These are phyloP conservation scores for Tretioscincus oriximinensis DNA, from an alignment of 2,113 vertebrate species.

Conservation along the genomic window DNA sequence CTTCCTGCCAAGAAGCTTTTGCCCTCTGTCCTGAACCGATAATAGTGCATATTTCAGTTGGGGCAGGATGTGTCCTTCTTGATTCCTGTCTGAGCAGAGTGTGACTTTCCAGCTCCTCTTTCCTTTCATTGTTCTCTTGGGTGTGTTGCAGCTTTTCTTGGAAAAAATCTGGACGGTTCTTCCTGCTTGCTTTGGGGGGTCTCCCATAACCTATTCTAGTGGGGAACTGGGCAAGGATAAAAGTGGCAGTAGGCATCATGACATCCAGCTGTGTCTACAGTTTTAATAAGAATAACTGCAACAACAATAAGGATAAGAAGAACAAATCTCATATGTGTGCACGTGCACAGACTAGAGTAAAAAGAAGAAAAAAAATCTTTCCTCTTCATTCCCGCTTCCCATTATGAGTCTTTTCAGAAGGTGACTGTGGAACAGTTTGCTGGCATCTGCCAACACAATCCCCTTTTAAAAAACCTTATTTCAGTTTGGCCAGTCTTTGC, in stretches of 20 bases:
- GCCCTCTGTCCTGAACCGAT: background rate
- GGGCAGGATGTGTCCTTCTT: conserved; percentile 39
- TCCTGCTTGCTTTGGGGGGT: conserved; percentile 42
- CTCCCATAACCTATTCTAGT: background rate
- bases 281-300: background rate
- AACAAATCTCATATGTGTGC: no score
- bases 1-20: background rate
- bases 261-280: background rate
- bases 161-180: conserved; percentile 58
- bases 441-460: background rate
- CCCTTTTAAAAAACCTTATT: background rate
- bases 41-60: background rate
- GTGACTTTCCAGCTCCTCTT: conserved; percentile 50
- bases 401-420: conserved; percentile 4
- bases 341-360: no score
- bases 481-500: conserved; percentile 19
- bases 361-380: background rate
- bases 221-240: background rate
- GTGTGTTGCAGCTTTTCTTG: conserved; percentile 39
- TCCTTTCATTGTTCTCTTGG: conserved; percentile 67
- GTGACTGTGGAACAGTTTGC: conserved; percentile 10
- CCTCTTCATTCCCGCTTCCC: background rate
- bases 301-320: no score
- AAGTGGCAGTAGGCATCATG: background rate
- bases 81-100: conserved; percentile 13